Percentiles rank a stretch among this genome's conserved stretches.
These are phyloP conservation scores for Dreissena polymorpha DNA, from an alignment of 1,140 invertebrate genomes.

Conservation along the genomic window DNA sequence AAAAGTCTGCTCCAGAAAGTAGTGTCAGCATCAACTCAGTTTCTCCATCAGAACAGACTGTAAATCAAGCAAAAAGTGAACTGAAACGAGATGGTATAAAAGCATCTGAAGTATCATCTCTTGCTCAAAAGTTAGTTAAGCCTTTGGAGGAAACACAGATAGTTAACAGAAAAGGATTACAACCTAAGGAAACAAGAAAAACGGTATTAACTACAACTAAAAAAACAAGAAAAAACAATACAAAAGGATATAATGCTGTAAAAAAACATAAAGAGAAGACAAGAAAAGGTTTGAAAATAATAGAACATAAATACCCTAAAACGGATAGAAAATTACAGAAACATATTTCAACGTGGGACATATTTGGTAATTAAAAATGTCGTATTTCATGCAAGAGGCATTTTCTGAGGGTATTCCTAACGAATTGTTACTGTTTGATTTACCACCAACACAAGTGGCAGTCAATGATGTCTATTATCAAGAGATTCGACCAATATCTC, in stretches of 20 bases:
- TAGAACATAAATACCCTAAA: background rate
- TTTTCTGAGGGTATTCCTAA: conserved; percentile 57
- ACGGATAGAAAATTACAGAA: conserved; percentile 4
- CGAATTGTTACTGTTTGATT: conserved; percentile 48
- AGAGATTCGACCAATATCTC: conserved; percentile 54
- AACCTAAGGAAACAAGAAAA: background rate
- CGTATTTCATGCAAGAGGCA: conserved; percentile 15
- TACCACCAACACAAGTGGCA: conserved; percentile 56
- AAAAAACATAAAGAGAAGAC: conserved; percentile 9
- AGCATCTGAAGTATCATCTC: background rate
- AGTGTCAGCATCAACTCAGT: conserved; percentile 2
- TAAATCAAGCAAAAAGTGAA: conserved; percentile 41
- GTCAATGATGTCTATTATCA: conserved; percentile 44
- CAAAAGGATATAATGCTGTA: background rate
- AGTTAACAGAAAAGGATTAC: conserved; percentile 17
- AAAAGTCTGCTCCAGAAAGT: background rate
- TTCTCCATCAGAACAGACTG: conserved; percentile 41
- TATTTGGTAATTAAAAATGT: conserved; percentile 40
- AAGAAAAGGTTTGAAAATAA: background rate
- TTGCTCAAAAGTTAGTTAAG: background rate
- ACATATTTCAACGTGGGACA: background rate
- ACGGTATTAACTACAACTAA: background rate
- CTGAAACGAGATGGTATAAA: conserved; percentile 44
- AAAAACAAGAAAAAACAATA: conserved; percentile 14
- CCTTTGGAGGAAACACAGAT: background rate